Percentiles rank a stretch among this genome's conserved stretches.
phyloP scores from a whole-genome alignment of 2,797 vertebrate species.

The Oryzias dopingdopingensis region DNA sequence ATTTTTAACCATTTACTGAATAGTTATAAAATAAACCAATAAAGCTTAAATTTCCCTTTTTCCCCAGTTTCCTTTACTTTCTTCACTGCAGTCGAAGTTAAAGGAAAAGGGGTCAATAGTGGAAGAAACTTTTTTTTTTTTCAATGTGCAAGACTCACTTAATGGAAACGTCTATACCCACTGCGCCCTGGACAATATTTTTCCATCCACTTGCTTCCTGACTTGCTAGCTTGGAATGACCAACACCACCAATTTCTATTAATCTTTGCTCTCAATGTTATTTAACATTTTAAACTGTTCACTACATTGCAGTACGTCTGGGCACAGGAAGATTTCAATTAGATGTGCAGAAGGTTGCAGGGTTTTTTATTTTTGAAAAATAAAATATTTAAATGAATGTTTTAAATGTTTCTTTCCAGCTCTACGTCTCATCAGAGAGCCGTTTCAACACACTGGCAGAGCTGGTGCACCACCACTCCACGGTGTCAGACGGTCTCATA shows the following conservation, averaged over 20 bases:
- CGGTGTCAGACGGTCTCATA: conserved; percentile 94
- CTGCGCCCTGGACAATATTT: conserved; percentile 50
- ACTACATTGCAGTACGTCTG: neutral
- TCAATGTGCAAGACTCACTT: conserved; percentile 54
- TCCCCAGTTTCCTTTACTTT: conserved; percentile 8
- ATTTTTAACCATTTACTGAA: neutral
- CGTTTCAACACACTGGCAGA: conserved; percentile 96
- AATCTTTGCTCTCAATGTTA: conserved; percentile 7
- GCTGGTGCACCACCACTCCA: conserved; percentile 96
- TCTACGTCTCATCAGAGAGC: conserved; percentile 97
- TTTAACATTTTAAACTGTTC: neutral
- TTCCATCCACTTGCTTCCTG: conserved; percentile 44
- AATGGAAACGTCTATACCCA: conserved; percentile 61
- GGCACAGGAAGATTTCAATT: neutral
- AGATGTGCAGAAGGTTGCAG: neutral
- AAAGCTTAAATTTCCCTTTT: conserved; percentile 39
- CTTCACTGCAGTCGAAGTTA: conserved; percentile 23
- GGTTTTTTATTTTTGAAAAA: neutral
- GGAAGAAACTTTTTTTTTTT: conserved; percentile 39
- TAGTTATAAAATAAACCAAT: conserved; percentile 12
- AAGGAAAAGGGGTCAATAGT: conserved; percentile 38
- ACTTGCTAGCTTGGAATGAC: conserved; percentile 25
- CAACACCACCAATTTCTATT: conserved; percentile 10
- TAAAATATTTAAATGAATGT: conserved; percentile 4
- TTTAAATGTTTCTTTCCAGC: conserved; percentile 66